Percentiles rank a stretch among this genome's conserved stretches.
These are phyloP conservation scores for Alectura lathami DNA, from an alignment of 2,113 vertebrate genomes.

Conservation along the genomic window DNA sequence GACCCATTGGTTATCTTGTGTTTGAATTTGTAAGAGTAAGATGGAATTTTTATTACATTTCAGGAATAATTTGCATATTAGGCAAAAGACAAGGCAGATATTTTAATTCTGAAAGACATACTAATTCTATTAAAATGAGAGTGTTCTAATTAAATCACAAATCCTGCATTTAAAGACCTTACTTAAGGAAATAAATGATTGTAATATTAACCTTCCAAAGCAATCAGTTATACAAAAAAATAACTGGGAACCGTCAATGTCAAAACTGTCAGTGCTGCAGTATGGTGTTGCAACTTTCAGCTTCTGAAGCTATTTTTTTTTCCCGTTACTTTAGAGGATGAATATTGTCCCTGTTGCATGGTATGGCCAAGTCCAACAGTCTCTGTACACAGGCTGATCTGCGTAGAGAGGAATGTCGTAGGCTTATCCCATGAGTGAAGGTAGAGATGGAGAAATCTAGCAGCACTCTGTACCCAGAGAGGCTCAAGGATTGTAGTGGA, in stretches of 20 bases:
- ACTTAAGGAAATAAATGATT: not conserved
- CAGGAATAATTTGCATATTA: constrained; percentile 7
- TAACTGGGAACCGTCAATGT: not conserved
- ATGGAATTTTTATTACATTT: constrained; percentile 40
- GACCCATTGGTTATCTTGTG: not conserved
- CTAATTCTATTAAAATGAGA: not conserved
- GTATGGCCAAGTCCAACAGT: not conserved
- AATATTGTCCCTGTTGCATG: not conserved
- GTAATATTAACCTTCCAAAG: not conserved
- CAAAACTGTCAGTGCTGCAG: not conserved
- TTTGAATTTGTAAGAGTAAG: constrained; percentile 48
- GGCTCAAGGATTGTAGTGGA: not conserved
- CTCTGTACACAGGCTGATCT: not conserved
- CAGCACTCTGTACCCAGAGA: not conserved
- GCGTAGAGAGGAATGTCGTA: rapidly evolving
- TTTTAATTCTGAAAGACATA: constrained; percentile 47
- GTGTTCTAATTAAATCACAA: not conserved
- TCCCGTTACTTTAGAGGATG: rapidly evolving
- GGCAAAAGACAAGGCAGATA: not conserved
- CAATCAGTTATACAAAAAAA: not conserved
- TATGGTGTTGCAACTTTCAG: not conserved
- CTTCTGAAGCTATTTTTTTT: not conserved
- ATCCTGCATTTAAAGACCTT: not conserved
- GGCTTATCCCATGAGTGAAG: rapidly evolving
- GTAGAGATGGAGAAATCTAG: not conserved